Percentiles rank a stretch among this genome's conserved stretches.
Evolutionary conservation across 2,888 invertebrate species (phyloP).

Genomic region (Pecten maximus): DNA sequence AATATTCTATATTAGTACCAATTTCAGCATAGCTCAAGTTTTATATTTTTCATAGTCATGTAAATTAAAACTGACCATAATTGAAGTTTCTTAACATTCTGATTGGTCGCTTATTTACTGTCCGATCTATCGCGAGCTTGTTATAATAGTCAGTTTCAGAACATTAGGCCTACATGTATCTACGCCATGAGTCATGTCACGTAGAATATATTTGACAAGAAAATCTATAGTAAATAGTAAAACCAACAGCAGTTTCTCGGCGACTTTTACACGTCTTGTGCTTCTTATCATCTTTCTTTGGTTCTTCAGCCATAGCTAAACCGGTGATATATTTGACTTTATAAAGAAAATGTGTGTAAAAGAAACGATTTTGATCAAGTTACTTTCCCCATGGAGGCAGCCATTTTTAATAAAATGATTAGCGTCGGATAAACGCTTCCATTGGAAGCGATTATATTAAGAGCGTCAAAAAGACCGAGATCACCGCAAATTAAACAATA

Average conservation of each 20-base stretch:
- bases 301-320: neutral
- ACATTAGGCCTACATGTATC: too few species aligned
- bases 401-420: conserved; percentile 16
- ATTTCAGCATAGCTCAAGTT: too few species aligned
- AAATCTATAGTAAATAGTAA: neutral
- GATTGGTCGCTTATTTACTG: too few species aligned
- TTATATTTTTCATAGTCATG: too few species aligned
- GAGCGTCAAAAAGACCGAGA: neutral
- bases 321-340: neutral
- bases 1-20: too few species aligned
- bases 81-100: too few species aligned
- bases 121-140: too few species aligned
- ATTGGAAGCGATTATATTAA: neutral
- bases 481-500: neutral
- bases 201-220: neutral
- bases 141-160: too few species aligned
- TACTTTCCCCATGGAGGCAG: conserved; percentile 5
- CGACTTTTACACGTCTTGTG: conserved; percentile 63
- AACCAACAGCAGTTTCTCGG: conserved; percentile 65
- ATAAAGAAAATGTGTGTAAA: neutral
- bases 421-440: neutral
- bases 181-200: too few species aligned
- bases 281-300: conserved; percentile 46
- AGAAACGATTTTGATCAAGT: neutral
- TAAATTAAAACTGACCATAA: too few species aligned